Percentiles rank a stretch among this genome's conserved stretches.
phyloP scores from a whole-genome alignment of 2,797 vertebrate genomes.

The Spea hammondii region DNA sequence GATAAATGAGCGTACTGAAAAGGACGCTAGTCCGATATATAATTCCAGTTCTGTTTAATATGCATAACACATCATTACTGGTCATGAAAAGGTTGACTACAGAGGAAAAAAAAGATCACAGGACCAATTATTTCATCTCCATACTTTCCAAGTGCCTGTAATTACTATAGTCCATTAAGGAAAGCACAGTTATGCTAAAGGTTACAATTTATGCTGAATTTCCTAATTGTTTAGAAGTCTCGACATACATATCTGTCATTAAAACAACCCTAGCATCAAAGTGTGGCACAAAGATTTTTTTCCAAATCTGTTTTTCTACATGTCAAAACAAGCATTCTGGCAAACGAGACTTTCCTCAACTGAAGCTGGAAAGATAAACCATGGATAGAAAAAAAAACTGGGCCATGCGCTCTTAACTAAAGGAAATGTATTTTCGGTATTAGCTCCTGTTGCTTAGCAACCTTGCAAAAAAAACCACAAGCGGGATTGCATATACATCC shows the following conservation, averaged over 20 bases:
- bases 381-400: conserved; percentile 30
- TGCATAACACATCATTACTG: background rate
- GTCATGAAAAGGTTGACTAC: conserved; percentile 15
- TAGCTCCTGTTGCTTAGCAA: conserved; percentile 55
- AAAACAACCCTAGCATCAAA: conserved; percentile 21
- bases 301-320: conserved; percentile 8
- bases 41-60: background rate
- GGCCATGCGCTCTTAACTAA: conserved; percentile 34
- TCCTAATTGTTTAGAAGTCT: conserved; percentile 20
- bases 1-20: too few relatives aligned
- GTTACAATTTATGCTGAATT: conserved; percentile 1
- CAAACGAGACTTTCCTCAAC: conserved; percentile 11
- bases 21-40: too few relatives aligned
- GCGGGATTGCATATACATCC: conserved; percentile 11
- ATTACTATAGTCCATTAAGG: conserved; percentile 39
- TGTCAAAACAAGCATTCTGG: conserved; percentile 32
- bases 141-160: conserved; percentile 37
- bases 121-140: conserved; percentile 31
- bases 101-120: conserved; percentile 12
- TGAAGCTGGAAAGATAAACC: conserved; percentile 23
- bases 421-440: conserved; percentile 38
- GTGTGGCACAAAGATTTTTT: conserved; percentile 14
- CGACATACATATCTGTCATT: conserved; percentile 15
- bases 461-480: conserved; percentile 41
- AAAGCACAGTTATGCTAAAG: conserved; percentile 33